phyloP scores from a whole-genome alignment of 1,140 invertebrate genomes.

The Yoshiicerus persimilis region DNA sequence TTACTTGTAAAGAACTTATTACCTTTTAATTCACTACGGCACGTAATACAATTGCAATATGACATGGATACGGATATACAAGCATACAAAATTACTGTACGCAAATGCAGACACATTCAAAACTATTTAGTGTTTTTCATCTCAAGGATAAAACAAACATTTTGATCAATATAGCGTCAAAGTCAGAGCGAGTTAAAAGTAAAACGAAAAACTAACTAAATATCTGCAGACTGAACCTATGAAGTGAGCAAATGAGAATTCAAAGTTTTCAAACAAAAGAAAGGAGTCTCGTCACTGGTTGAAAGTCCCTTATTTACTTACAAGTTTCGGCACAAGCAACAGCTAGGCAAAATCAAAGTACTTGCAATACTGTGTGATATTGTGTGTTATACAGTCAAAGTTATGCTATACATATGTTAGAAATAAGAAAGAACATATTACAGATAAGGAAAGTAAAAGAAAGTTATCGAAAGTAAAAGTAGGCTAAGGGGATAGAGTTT shows the following conservation, averaged over 20 bases:
- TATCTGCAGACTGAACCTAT: not conserved
- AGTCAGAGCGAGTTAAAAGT: not conserved
- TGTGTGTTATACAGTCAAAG: not conserved
- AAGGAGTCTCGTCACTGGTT: not conserved
- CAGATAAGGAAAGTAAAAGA: not conserved
- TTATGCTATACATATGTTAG: not conserved
- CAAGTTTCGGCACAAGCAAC: not conserved
- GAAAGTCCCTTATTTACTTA: not conserved
- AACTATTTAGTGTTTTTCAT: too few species aligned
- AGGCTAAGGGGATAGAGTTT: not conserved
- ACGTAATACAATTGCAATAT: too few species aligned
- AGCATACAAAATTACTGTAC: too few species aligned
- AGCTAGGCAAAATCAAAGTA: not conserved
- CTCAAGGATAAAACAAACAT: too few species aligned
- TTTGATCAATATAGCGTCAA: not conserved
- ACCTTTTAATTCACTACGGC: too few species aligned
- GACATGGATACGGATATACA: too few species aligned
- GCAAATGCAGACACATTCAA: too few species aligned
- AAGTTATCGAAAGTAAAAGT: slow-evolving; percentile 9
- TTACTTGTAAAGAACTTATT: too few species aligned
- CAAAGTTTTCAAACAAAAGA: not conserved
- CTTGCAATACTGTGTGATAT: not conserved
- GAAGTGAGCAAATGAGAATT: not conserved
- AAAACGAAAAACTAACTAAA: not conserved
- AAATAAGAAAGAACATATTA: not conserved